These are phyloP conservation scores for Pseudochaenichthys georgianus DNA, from an alignment of 2,797 vertebrate species.

Conservation along the genomic window DNA sequence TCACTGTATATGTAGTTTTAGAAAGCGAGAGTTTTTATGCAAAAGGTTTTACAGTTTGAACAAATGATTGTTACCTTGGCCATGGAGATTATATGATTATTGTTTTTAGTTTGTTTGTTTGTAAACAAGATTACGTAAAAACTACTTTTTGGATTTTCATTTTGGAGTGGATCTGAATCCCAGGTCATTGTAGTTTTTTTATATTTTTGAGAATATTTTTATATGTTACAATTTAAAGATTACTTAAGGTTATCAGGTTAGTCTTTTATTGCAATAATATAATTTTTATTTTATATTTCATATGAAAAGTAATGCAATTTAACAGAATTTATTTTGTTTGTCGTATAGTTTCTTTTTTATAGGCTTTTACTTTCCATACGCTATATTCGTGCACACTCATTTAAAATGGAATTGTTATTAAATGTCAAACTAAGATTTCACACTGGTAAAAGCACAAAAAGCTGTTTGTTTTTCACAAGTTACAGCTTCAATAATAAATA, in stretches of 20 bases:
- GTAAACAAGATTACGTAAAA: too few species aligned
- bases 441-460: constrained; percentile 12
- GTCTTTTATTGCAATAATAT: not conserved
- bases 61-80: not conserved
- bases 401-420: not conserved
- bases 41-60: constrained; percentile 4
- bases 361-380: constrained; percentile 5
- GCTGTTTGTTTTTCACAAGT: constrained; percentile 10
- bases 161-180: too few species aligned
- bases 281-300: not conserved
- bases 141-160: too few species aligned
- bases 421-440: constrained; percentile 25
- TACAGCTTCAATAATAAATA: not conserved
- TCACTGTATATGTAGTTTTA: constrained; percentile 1
- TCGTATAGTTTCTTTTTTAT: constrained; percentile 14
- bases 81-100: too few species aligned
- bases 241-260: not conserved
- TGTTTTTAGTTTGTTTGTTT: too few species aligned
- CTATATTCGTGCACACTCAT: constrained; percentile 10
- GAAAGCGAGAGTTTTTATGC: constrained; percentile 2
- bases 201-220: not conserved
- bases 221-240: constrained; percentile 1
- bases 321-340: not conserved
- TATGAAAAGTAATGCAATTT: not conserved
- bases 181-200: not conserved